Evolutionary conservation across 2,113 vertebrate species (phyloP), one percentile per base, ranked within the genome.

Genomic region (Hiodon tergisus): DNA sequence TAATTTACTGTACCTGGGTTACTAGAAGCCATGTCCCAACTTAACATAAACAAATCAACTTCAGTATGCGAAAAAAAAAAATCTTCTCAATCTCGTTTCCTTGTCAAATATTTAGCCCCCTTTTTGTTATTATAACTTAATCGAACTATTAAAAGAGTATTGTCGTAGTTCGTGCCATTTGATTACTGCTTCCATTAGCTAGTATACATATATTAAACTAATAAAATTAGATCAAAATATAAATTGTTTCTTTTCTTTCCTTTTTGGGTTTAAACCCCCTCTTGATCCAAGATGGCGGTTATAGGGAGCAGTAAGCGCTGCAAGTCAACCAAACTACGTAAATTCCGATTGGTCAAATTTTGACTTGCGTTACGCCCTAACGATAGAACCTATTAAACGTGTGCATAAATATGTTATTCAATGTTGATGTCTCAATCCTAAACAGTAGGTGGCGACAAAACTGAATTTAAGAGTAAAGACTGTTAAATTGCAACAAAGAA

Each of bases 231-330:
- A 46, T 4, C 14, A 46, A 52, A 4, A 6, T 50, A 61, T 74
- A 68, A 17, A 70, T 60, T 53, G 50, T 0, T 58, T 61, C 13
- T 76, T 82, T 74, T 72, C 69, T 71, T 76, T 71, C 73, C 51
- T 76, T 77, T 78, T 82, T 70, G 31, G 83, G 87, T 89, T 88
- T 82, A 88, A 78, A 87, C 62, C 75, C 82, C 82, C 80, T 73
- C 14, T 79, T 54, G 75, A 55, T 78, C 75, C 84, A 92, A 92
- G 85, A 92, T 92, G 90, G 90, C 89, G 88, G 82, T 79, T 17
- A 8, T 10, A 71, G 73, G 67, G 70, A 76, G 59, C 71, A 13
- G 54, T 60, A 68, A 69, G 71, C 74, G 76, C 78, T 69, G 55
- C 77, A 70, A 77, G 78, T 61, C 69, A 74, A 79, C 77, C 74